Conservation (phyloP, 2,113 vertebrate genomes). For the Laterallus jamaicensis region DNA sequence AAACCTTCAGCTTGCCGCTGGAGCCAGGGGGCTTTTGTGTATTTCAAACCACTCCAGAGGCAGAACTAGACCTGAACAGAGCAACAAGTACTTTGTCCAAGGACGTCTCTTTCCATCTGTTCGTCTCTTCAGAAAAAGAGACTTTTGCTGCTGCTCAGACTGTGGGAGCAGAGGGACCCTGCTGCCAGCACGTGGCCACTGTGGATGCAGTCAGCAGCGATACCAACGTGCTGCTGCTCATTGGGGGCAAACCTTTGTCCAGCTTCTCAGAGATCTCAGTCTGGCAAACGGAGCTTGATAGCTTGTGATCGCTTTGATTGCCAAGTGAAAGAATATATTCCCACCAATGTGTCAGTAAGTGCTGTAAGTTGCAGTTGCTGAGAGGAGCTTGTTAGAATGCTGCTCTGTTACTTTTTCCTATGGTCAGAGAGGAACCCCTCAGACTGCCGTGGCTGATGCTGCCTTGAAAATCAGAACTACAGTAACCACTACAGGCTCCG, state of each 20-base stretch:
- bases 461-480: not conserved
- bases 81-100: not conserved
- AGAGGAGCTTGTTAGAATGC: not conserved
- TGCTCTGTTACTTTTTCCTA: not conserved
- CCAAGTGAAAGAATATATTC: not conserved
- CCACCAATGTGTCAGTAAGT: not conserved
- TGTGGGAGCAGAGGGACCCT: not conserved
- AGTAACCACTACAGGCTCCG: not conserved
- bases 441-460: not conserved
- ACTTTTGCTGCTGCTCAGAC: not conserved
- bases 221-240: constrained; percentile 77
- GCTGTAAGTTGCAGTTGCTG: not conserved
- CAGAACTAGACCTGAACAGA: not conserved
- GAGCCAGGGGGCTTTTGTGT: not conserved
- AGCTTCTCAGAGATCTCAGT: constrained; percentile 70
- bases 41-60: not conserved
- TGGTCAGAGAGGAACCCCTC: not conserved
- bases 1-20: constrained; percentile 68
- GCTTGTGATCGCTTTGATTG: constrained; percentile 8
- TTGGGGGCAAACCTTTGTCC: constrained; percentile 80
- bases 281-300: constrained; percentile 77
- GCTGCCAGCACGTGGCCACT: accelerated
- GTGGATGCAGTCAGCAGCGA: not conserved
- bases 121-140: not conserved
- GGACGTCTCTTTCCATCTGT: not conserved